phyloP scores from a whole-genome alignment of 2,797 vertebrate species.

The Pseudocheirus occidentalis region DNA sequence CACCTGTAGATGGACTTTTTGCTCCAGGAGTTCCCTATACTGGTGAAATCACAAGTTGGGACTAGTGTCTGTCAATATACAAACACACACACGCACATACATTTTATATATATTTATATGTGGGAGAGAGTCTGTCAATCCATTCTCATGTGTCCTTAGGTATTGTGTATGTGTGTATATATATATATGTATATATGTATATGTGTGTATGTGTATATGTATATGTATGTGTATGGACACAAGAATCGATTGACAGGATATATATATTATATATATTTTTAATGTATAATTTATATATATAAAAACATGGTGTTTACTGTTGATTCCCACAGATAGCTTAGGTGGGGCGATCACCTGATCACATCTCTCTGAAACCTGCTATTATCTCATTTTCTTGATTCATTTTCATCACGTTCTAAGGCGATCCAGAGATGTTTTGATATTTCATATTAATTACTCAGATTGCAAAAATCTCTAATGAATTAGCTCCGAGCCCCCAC shows the following conservation, averaged over 20 bases:
- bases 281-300: too few species aligned
- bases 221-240: too few species aligned
- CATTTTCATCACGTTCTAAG: background rate
- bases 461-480: background rate
- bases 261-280: too few species aligned
- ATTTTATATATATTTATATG: too few species aligned
- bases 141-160: background rate
- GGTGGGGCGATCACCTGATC: background rate
- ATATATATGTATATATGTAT: too few species aligned
- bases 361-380: background rate
- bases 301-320: background rate
- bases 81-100: background rate
- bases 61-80: background rate
- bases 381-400: background rate
- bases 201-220: too few species aligned
- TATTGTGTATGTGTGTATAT: too few species aligned
- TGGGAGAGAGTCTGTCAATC: background rate
- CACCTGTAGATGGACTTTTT: background rate
- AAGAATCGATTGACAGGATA: too few species aligned
- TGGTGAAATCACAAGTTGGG: background rate
- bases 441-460: background rate
- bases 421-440: background rate
- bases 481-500: background rate
- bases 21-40: background rate
- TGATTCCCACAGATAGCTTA: background rate